Percentiles rank a stretch among this genome's conserved stretches.
These are phyloP conservation scores for Ceramica pisi DNA, from an alignment of 2,888 invertebrate species.

Conservation along the genomic window DNA sequence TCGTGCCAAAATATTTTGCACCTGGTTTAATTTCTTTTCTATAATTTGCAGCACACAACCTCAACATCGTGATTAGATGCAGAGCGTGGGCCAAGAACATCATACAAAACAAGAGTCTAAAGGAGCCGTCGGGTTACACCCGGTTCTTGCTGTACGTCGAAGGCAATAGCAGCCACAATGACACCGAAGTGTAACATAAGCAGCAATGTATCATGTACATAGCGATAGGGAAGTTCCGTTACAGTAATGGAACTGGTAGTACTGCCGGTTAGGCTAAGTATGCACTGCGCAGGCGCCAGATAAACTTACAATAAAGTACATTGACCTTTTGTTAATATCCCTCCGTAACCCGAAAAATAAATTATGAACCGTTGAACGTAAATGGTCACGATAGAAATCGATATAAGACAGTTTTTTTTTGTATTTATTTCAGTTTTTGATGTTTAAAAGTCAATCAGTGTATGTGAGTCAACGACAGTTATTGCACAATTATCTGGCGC, in stretches of 20 bases:
- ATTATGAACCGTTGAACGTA: too few species aligned
- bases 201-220: conserved; percentile 37
- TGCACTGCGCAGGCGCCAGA: conserved; percentile 18
- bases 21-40: neutral
- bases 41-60: conserved; percentile 75
- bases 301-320: too few species aligned
- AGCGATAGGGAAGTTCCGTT: conserved; percentile 39
- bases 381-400: too few species aligned
- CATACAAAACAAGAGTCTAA: conserved; percentile 86
- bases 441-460: too few species aligned
- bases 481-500: too few species aligned
- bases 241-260: conserved; percentile 27
- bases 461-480: too few species aligned
- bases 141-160: conserved; percentile 76
- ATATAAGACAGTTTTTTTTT: too few species aligned
- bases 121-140: conserved; percentile 84
- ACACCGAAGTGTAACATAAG: conserved; percentile 49
- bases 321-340: too few species aligned
- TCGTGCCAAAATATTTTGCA: neutral
- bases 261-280: conserved; percentile 29
- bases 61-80: conserved; percentile 85
- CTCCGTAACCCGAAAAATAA: too few species aligned
- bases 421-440: too few species aligned
- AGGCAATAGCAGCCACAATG: conserved; percentile 36
- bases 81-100: conserved; percentile 93